Base-by-base conservation (phyloP, 2,888 invertebrate species). In the Electrophaes corylata region DNA sequence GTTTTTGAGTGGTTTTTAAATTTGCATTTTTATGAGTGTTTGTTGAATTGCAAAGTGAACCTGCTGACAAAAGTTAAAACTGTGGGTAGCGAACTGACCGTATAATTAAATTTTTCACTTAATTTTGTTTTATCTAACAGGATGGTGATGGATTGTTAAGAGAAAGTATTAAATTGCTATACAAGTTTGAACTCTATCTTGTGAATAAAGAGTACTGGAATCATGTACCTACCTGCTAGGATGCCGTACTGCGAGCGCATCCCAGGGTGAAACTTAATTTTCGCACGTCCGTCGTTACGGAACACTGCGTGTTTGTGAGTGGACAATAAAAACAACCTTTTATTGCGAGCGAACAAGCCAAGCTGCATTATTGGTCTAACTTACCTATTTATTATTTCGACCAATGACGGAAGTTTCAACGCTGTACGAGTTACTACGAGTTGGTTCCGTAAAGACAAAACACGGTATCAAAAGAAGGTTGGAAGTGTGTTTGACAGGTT, bases 301-400 rank as follows among this genome's bases (percentile, higher is more conserved):
- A 72, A 76, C 71, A 67, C 70, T 78, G 78, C 79, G 78, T 71
- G 73, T 76, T 77, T 76, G 77, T 76, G 74, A 76, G 74, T 75
- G 73, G 67, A 72, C 70, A 75, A 71, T 77, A 76, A 74, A 76
- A 76, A 68, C 71, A 75, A 73, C 69, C 71, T 71, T 74, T 76
- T 79, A 76, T 75, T 73, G 65, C 65, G 48, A 60, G 61, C 65
- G 65, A 63, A 72, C 72, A 69, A 71, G 63, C 67, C 57, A 66
- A 69, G 70, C 59, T 75, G 71, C 71, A 72, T 71, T 70, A 70
- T 70, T 65, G 59, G 63, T 54, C 61, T 57, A 65, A 8, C 12
- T 35, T 14, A 14, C 26, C 57, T 64, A 70, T 73, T 60, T 64
- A 61, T 64, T 69, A 65, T 68, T 61, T 51, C 41, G 11, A 41